phyloP scores from a whole-genome alignment of 2,888 invertebrate species.

The Spilarctia lutea region DNA sequence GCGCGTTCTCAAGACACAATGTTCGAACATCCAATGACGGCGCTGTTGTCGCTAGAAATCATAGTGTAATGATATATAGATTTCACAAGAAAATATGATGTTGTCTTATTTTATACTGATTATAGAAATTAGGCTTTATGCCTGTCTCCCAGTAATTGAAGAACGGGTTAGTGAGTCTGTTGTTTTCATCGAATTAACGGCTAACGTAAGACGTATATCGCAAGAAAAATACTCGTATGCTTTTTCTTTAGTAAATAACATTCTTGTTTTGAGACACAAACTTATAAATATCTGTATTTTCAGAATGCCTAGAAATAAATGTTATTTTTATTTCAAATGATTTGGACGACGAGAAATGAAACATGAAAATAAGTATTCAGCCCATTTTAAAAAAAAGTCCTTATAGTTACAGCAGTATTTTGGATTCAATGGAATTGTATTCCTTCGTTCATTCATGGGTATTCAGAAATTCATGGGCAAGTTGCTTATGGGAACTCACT shows the following conservation, averaged over 20 bases:
- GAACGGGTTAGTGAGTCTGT: background rate
- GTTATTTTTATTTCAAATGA: too few relatives aligned
- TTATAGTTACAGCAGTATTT: too few relatives aligned
- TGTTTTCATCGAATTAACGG: background rate
- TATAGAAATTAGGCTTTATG: background rate
- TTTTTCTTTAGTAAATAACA: background rate
- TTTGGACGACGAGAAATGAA: too few relatives aligned
- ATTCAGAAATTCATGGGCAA: too few relatives aligned
- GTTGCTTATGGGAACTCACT: too few relatives aligned
- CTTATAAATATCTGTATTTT: too few relatives aligned
- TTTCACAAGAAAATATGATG: slow-evolving; percentile 32
- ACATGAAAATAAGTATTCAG: too few relatives aligned
- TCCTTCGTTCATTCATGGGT: too few relatives aligned
- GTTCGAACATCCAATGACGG: slow-evolving; percentile 48
- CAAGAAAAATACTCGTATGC: background rate
- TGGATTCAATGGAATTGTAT: too few relatives aligned
- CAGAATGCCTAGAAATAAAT: too few relatives aligned
- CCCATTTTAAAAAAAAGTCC: too few relatives aligned
- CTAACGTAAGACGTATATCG: background rate
- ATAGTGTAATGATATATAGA: slow-evolving; percentile 40
- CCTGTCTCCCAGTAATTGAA: background rate
- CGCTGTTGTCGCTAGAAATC: slow-evolving; percentile 61
- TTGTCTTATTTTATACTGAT: slow-evolving; percentile 5
- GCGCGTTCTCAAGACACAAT: slow-evolving; percentile 45
- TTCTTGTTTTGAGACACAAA: background rate